phyloP scores from a whole-genome alignment of 2,888 invertebrate species.

The Dinocampus coccinellae region DNA sequence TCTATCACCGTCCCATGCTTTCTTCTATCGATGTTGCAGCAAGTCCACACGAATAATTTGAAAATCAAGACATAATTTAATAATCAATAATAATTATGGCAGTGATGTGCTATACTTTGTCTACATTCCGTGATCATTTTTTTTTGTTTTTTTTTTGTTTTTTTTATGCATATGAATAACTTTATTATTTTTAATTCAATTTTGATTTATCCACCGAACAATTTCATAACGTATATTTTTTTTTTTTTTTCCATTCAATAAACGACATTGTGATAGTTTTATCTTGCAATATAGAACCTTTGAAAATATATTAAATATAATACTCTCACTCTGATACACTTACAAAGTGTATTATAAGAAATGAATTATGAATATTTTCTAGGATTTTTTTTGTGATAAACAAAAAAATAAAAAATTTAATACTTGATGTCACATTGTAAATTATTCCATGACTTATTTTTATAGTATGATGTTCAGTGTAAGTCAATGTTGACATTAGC shows the following conservation, averaged over 20 bases:
- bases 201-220: background rate
- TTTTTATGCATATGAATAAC: background rate
- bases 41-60: conserved; percentile 28
- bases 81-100: conserved; percentile 48
- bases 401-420: too few species aligned
- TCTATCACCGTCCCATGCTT: conserved; percentile 28
- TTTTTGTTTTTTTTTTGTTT: conserved; percentile 18
- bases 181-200: background rate
- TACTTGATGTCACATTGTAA: too few species aligned
- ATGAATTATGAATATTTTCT: background rate
- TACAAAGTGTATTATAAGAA: background rate
- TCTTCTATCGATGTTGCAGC: conserved; percentile 26
- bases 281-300: background rate
- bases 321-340: background rate
- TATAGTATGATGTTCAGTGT: too few species aligned
- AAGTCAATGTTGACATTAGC: too few species aligned
- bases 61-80: conserved; percentile 30
- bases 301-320: conserved; percentile 1
- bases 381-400: background rate
- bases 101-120: conserved; percentile 50
- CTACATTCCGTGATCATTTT: conserved; percentile 15
- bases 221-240: background rate
- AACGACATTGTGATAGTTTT: background rate
- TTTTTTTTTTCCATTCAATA: background rate
- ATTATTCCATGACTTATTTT: too few species aligned